Conservation (phyloP, 2,888 invertebrate species). For the Pristionchus arcanus region DNA sequence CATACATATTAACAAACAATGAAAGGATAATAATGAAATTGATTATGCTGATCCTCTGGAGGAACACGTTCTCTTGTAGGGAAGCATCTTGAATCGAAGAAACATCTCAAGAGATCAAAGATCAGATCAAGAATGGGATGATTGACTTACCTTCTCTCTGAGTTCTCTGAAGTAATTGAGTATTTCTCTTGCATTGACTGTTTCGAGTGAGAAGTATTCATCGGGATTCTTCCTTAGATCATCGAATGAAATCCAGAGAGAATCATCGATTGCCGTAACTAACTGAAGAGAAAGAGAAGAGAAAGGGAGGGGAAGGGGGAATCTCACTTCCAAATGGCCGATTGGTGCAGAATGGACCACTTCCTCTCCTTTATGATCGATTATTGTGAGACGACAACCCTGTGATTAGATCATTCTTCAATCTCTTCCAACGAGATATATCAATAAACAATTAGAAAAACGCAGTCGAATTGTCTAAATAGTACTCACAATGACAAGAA, state of each 20-base stretch:
- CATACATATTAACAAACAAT: background rate
- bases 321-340: constrained; percentile 9
- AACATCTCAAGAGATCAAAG: background rate
- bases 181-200: background rate
- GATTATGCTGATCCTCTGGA: constrained; percentile 7
- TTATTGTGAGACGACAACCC: constrained; percentile 31
- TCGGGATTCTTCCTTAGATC: constrained; percentile 35
- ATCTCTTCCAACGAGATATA: too few relatives aligned
- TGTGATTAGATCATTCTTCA: background rate
- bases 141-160: constrained; percentile 4
- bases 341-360: constrained; percentile 39
- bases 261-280: constrained; percentile 36
- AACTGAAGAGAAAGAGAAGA: background rate
- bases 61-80: background rate
- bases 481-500: background rate
- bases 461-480: too few relatives aligned
- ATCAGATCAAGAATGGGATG: background rate
- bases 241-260: constrained; percentile 50
- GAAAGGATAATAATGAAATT: background rate
- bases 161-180: constrained; percentile 25
- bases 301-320: too few relatives aligned
- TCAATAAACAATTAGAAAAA: background rate
- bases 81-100: constrained; percentile 45
- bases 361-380: constrained; percentile 9
- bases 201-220: constrained; percentile 47